Evolutionary conservation across 2,113 vertebrate genomes (phyloP).

Genomic region (Brachionichthys hirsutus): DNA sequence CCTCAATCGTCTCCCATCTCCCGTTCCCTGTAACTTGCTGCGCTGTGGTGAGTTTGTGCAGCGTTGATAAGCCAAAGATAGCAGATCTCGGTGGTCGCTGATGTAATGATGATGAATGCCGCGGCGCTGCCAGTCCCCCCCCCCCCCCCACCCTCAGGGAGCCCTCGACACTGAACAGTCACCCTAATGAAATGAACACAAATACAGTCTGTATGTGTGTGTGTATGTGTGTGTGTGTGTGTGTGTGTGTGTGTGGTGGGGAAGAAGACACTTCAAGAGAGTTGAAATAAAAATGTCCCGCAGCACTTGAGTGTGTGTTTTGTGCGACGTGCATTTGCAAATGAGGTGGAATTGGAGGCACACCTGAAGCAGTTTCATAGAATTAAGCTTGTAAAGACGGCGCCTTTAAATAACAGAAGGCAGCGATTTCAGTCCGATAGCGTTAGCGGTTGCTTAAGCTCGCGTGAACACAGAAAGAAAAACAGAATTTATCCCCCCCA

Average conservation of each 20-base stretch:
- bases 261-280: slow-evolving; percentile 67
- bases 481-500: not conserved
- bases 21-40: slow-evolving; percentile 64
- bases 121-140: slow-evolving; percentile 80
- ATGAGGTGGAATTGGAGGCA: slow-evolving; percentile 8
- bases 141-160: no score
- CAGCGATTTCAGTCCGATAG: slow-evolving; percentile 45
- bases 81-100: slow-evolving; percentile 88
- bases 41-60: slow-evolving; percentile 75
- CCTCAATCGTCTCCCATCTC: slow-evolving; percentile 63
- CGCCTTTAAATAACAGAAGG: slow-evolving; percentile 44
- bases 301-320: slow-evolving; percentile 19
- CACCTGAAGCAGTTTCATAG: slow-evolving; percentile 48
- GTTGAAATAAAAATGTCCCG: slow-evolving; percentile 57
- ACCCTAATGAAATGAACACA: slow-evolving; percentile 86
- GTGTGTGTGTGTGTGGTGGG: slow-evolving; percentile 41
- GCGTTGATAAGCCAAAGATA: slow-evolving; percentile 85
- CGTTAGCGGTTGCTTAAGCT: slow-evolving; percentile 43
- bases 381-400: slow-evolving; percentile 38
- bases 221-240: slow-evolving; percentile 52
- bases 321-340: slow-evolving; percentile 15
- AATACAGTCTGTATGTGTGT: slow-evolving; percentile 68
- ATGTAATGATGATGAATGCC: slow-evolving; percentile 95
- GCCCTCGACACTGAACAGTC: slow-evolving; percentile 77
- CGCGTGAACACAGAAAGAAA: slow-evolving; percentile 32